A percentile compares a stretch with the other conserved stretches of the same genome.
Conservation (phyloP, 2,797 vertebrate genomes). For the Clarias pachynema region DNA sequence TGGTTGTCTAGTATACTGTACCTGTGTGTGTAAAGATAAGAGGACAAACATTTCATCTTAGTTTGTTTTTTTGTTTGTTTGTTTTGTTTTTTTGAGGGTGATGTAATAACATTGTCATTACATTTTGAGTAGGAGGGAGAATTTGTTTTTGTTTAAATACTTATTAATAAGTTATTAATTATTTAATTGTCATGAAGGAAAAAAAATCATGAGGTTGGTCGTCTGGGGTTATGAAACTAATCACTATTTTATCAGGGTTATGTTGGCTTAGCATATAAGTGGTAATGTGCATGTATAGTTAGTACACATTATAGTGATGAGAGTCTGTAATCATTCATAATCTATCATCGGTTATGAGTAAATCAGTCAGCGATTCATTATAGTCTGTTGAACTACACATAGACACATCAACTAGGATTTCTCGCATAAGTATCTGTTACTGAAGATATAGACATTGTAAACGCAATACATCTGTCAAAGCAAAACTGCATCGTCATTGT, state of each 20-base stretch:
- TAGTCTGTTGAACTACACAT: no score
- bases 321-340: no score
- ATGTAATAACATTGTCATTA: background rate
- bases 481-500: no score
- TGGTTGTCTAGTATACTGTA: background rate
- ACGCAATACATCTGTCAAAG: no score
- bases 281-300: background rate
- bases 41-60: background rate
- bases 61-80: no score
- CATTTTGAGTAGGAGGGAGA: background rate
- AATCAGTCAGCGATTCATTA: no score
- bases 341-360: no score
- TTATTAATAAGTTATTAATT: background rate
- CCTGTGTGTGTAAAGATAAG: background rate
- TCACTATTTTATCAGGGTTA: background rate
- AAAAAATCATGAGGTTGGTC: background rate
- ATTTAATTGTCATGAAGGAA: no score
- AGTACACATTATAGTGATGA: no score
- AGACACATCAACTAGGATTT: no score
- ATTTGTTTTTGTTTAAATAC: background rate
- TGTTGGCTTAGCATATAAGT: background rate
- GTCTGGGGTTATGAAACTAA: background rate
- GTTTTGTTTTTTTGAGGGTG: background rate
- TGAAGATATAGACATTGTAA: no score
- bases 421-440: no score